Conservation (phyloP, 2,888 invertebrate species). For the Stenichneumon culpator region DNA sequence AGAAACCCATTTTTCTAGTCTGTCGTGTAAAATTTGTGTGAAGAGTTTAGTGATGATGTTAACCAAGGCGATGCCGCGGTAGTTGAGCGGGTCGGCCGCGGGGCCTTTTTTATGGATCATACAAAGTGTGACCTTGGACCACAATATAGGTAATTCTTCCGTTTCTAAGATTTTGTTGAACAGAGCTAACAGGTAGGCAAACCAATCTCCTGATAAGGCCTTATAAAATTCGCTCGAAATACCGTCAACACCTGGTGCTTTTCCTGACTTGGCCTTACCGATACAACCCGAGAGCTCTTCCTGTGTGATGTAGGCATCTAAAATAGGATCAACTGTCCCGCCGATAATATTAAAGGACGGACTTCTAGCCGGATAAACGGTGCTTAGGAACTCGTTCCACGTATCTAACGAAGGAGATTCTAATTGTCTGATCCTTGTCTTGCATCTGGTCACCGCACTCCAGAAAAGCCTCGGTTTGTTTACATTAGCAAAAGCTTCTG, state of each 20-base stretch:
- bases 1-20: slow-evolving; percentile 46
- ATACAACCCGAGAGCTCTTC: slow-evolving; percentile 36
- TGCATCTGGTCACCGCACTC: slow-evolving; percentile 1
- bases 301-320: too few relatives aligned
- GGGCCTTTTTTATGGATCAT: slow-evolving; percentile 70
- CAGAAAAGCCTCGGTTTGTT: background rate
- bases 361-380: too few relatives aligned
- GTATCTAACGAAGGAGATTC: too few relatives aligned
- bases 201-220: slow-evolving; percentile 30
- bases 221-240: slow-evolving; percentile 59
- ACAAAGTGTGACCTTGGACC: slow-evolving; percentile 41
- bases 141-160: slow-evolving; percentile 37
- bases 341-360: too few relatives aligned
- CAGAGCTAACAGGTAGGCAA: background rate
- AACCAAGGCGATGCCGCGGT: slow-evolving; percentile 70
- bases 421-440: background rate
- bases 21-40: slow-evolving; percentile 57
- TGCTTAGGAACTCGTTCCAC: too few relatives aligned
- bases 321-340: too few relatives aligned
- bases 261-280: slow-evolving; percentile 43
- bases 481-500: slow-evolving; percentile 4
- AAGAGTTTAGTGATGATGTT: slow-evolving; percentile 46
- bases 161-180: too few relatives aligned
- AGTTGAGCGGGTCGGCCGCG: slow-evolving; percentile 63
- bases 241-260: slow-evolving; percentile 60